Base-by-base conservation (phyloP, 2,888 invertebrate species). In the Volucella inflata region DNA sequence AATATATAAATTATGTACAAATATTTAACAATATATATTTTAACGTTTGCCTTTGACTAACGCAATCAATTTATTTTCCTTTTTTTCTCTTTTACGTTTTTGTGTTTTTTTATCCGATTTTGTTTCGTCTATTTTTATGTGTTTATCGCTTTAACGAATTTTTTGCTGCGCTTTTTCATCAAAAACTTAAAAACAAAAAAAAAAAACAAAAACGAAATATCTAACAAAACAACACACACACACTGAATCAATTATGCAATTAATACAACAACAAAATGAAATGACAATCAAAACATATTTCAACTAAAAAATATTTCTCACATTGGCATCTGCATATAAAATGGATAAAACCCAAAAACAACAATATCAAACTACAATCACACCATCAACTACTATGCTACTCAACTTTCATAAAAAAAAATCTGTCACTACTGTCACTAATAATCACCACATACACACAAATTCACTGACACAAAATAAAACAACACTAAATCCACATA, bases 101-200 rank as follows among this genome's bases (percentile, higher is more conserved):
- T 85, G 21, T 75, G 64, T 77, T 81, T 87, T 60, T 80, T 53
- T 59, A 76, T 72, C 75, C 57, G 30, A 76, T 87, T 57, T 70
- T 68, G 38, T 78, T 75, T 74, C 76, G 16, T 80, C 55, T 71
- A 68, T 65, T 87, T 88, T 88, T 74, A 83, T 84, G 87, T 77
- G 77, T 79, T 48, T 71, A 68, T 64, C 64, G 76, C 81, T 87
- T 87, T 51, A 70, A 64, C 64, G 40, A 80, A 81, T 62, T 72
- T 77, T 64, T 87, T 74, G 77, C 71, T 88, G 87, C 87, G 88
- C 88, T 88, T 88, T 87, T 85, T 71, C 87, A 87, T 87, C 87
- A 88, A 87, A 21, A 21, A 21, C 1, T 21, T 71, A 64, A 64
- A 59, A 78, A 82, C 75, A 77, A 74, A 78, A 76, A 57, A 79